Percentiles rank a stretch among this genome's conserved stretches.
These are phyloP conservation scores for Ctenochaetus hawaiiensis DNA, from an alignment of 2,797 vertebrate species.

Conservation along the genomic window DNA sequence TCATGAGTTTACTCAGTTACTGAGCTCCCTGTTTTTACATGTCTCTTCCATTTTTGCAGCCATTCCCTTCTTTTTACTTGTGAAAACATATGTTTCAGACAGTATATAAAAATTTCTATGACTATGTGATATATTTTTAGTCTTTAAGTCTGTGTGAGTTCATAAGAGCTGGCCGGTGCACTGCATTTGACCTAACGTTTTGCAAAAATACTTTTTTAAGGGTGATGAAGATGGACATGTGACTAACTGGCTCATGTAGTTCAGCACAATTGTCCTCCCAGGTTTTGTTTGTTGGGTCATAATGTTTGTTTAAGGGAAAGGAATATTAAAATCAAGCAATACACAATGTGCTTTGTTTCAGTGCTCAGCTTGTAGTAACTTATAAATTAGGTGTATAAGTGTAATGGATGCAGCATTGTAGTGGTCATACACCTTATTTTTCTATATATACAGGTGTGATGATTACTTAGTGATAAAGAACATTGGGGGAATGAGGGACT, in stretches of 20 bases:
- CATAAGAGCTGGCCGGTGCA: conserved; percentile 16
- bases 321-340: conserved; percentile 15
- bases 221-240: conserved; percentile 31
- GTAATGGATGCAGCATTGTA: conserved; percentile 1
- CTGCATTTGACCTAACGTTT: conserved; percentile 16
- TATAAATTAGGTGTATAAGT: neutral
- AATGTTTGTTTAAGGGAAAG: conserved; percentile 44
- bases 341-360: conserved; percentile 2
- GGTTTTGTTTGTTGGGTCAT: conserved; percentile 36
- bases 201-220: conserved; percentile 46
- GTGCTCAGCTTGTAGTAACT: neutral
- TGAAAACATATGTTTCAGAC: neutral
- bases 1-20: neutral
- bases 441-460: neutral
- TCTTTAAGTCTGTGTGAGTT: conserved; percentile 12
- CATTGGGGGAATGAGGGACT: neutral
- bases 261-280: conserved; percentile 32
- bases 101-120: conserved; percentile 22
- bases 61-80: neutral
- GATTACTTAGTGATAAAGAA: neutral
- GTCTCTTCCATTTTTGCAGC: neutral
- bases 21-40: neutral
- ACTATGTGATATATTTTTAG: neutral
- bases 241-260: conserved; percentile 26
- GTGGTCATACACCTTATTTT: neutral